Conservation (phyloP, 1,140 invertebrate species). For the Hylyphantes graminicola region DNA sequence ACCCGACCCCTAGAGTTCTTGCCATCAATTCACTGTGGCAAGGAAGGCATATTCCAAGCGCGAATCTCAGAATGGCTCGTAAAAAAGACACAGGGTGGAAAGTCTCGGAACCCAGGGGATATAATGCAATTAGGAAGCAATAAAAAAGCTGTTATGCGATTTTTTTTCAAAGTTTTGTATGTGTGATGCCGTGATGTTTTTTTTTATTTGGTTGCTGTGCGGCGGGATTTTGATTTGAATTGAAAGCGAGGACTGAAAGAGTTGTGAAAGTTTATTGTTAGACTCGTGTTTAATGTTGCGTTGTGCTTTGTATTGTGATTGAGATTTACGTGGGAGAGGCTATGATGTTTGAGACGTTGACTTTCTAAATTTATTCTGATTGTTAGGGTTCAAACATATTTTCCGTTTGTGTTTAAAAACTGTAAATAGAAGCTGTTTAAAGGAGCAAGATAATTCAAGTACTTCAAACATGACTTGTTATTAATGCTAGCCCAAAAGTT, state of each 20-base stretch:
- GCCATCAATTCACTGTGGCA: conserved; percentile 18
- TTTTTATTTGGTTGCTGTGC: neutral
- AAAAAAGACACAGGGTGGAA: conserved; percentile 10
- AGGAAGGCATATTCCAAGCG: conserved; percentile 20
- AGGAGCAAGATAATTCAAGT: too few relatives aligned
- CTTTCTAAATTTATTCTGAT: too few relatives aligned
- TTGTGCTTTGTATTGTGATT: conserved; percentile 20
- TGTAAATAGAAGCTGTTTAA: too few relatives aligned
- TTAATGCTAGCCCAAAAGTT: too few relatives aligned
- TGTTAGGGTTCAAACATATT: too few relatives aligned
- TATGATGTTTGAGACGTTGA: too few relatives aligned
- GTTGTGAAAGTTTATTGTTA: neutral
- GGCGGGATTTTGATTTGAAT: conserved; percentile 15
- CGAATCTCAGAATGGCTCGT: conserved; percentile 10
- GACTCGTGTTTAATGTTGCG: neutral
- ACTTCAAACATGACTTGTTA: too few relatives aligned
- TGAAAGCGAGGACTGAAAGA: conserved; percentile 21
- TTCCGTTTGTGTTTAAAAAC: too few relatives aligned
- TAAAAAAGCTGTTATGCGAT: conserved; percentile 11
- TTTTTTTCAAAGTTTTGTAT: neutral
- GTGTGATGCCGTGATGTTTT: neutral
- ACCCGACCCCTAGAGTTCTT: conserved; percentile 6
- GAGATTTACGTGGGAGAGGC: neutral
- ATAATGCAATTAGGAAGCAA: conserved; percentile 33
- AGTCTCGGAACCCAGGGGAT: neutral